A percentile compares a stretch with the other conserved stretches of the same genome.
These are phyloP conservation scores for Habroteleia sp. DNA, from an alignment of 2,888 invertebrate species.

Conservation along the genomic window DNA sequence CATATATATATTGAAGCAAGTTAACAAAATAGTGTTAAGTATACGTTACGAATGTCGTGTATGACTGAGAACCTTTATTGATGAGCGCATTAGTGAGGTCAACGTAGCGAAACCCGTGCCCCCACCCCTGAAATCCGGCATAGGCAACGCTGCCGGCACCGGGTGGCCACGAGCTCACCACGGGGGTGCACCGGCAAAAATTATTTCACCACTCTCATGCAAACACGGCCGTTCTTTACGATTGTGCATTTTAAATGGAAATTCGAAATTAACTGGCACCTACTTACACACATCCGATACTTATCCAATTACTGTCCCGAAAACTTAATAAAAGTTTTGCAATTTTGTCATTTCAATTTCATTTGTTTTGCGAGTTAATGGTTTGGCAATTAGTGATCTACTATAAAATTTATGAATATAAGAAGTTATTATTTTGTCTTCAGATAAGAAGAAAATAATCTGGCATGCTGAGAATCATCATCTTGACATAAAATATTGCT, in stretches of 20 bases:
- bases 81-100: conserved; percentile 55
- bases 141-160: conserved; percentile 72
- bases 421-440: no score
- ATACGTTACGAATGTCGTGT: not conserved
- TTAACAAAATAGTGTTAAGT: not conserved
- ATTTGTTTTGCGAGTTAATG: no score
- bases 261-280: conserved; percentile 41
- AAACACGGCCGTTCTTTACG: conserved; percentile 41
- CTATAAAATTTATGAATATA: no score
- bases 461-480: no score
- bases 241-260: conserved; percentile 12
- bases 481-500: no score
- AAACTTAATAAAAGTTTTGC: no score
- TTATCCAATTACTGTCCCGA: no score
- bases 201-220: conserved; percentile 70
- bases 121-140: conserved; percentile 64
- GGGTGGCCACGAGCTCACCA: conserved; percentile 77
- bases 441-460: no score
- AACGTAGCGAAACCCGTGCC: conserved; percentile 58
- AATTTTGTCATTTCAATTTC: no score
- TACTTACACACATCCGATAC: no score
- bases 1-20: not conserved
- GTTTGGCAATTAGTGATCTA: no score
- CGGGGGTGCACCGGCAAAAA: conserved; percentile 76
- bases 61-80: conserved; percentile 52